phyloP scores from a whole-genome alignment of 1,140 invertebrate species.

The Aphis craccivora region DNA sequence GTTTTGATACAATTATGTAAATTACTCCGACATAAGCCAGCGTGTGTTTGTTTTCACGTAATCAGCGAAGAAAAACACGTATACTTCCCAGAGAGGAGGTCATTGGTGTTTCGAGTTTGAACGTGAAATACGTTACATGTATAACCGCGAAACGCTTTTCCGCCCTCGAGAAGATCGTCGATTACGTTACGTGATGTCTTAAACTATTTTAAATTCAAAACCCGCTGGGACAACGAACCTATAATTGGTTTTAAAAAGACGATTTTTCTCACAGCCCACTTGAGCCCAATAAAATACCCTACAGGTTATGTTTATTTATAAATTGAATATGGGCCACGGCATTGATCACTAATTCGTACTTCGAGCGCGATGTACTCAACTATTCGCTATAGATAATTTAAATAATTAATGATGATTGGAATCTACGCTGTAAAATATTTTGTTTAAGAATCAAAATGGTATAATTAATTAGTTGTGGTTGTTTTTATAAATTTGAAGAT shows the following conservation, averaged over 20 bases:
- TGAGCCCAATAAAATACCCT: not conserved
- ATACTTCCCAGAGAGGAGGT: not conserved
- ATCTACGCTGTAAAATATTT: not conserved
- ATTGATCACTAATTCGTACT: not conserved
- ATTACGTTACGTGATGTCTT: slow-evolving; percentile 9
- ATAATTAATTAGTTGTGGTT: not conserved
- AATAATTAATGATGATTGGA: not conserved
- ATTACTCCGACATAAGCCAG: not conserved
- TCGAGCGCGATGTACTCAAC: not conserved
- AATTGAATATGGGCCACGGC: not conserved
- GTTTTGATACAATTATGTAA: slow-evolving; percentile 45
- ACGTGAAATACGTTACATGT: not conserved
- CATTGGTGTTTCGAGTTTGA: not conserved
- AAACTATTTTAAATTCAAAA: not conserved
- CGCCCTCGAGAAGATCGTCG: not conserved
- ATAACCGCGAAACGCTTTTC: not conserved
- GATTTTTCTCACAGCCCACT: not conserved
- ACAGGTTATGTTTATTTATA: not conserved
- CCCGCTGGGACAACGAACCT: not conserved
- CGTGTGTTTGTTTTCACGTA: not conserved
- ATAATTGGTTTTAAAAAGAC: not conserved
- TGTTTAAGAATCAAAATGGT: not conserved
- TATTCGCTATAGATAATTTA: not conserved
- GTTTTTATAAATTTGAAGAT: not conserved
- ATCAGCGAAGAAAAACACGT: not conserved